Base-by-base conservation (phyloP, 2,797 vertebrate species). In the Danio aesculapii region DNA sequence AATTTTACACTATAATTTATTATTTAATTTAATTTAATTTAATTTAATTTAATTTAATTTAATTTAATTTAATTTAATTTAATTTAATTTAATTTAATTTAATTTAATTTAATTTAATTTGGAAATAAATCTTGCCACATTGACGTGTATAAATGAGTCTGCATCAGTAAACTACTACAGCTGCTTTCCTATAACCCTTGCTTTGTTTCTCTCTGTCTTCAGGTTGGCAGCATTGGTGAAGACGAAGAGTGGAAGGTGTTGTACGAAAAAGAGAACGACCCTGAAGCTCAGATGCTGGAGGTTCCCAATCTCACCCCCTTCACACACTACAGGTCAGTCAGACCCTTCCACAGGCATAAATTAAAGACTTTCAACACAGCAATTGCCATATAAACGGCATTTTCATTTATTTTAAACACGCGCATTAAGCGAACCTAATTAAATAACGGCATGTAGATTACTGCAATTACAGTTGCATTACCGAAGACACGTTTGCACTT, bases 291-390 rank as follows among this genome's bases (percentile, higher is more conserved):
- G 88, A 88, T 86, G 5, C 89, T 99, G 90, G 95, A 98, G 84
- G 93, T 99, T 74, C 96, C 96, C 0, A 91, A 96, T 91, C 96
- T 99, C 86, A 95, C 89, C 0, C 98, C 98, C 0, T 98, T 98
- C 85, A 98, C 96, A 55, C 93, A 95, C 87, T 99, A 99, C 95
- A 97, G 98, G 98, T 99, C 89, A 94, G 86, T 75, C 21, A 1
- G 21, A 12, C 79, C 81, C 62, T 85, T 74, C 41, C 59, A 59
- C 76, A 55, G 62, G 44, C 30, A 64, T 41, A 43, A 8, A 50
- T 59, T 21, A 61, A 13, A 21, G 43, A 19, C 19, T 64, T 43
- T 30, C 52, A 8, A 16, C 43, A 49, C 46, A 66, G 50, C 76
- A 67, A 58, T 44, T 47, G 53, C 52, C 14, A 43, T 50, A 39